These are phyloP conservation scores for Orthonychiurus folsomi DNA, from an alignment of 2,888 invertebrate species.

Conservation along the genomic window DNA sequence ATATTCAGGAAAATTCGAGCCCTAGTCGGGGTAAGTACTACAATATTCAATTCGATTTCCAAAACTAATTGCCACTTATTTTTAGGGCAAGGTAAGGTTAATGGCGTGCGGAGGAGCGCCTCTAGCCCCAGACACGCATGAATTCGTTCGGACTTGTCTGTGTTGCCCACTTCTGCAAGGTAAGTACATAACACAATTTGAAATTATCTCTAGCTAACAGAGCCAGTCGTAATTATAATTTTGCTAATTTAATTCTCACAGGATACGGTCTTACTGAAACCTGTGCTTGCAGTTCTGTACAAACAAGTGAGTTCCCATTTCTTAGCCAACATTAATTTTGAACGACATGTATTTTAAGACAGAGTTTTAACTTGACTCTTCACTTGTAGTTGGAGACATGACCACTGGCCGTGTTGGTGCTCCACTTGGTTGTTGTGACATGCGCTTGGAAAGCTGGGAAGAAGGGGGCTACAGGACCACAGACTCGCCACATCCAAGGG, in stretches of 20 bases:
- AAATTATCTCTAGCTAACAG: too few species aligned
- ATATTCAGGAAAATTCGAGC: constrained; percentile 57
- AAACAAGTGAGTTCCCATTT: constrained; percentile 22
- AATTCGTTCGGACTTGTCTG: constrained; percentile 82
- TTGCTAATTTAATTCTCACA: too few species aligned
- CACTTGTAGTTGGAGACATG: constrained; percentile 54
- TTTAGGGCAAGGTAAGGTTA: constrained; percentile 69
- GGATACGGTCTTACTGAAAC: constrained; percentile 98
- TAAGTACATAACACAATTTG: too few species aligned
- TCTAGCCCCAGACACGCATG: constrained; percentile 86
- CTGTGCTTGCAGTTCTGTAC: constrained; percentile 66
- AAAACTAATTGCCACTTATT: too few species aligned
- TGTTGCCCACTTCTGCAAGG: constrained; percentile 86
- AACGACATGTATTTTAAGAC: background rate
- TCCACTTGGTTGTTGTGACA: constrained; percentile 73
- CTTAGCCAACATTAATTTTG: background rate
- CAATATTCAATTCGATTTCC: too few species aligned
- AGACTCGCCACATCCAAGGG: constrained; percentile 76
- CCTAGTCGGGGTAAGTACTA: constrained; percentile 77
- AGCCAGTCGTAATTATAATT: too few species aligned
- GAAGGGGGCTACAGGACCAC: constrained; percentile 83
- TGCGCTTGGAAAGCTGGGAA: constrained; percentile 82
- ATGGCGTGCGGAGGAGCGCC: constrained; percentile 93
- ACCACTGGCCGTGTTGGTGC: constrained; percentile 79
- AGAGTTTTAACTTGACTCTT: background rate